Percentiles rank a stretch among this genome's conserved stretches.
phyloP scores from a whole-genome alignment of 1,140 invertebrate species.

The Drosophila willistoni region DNA sequence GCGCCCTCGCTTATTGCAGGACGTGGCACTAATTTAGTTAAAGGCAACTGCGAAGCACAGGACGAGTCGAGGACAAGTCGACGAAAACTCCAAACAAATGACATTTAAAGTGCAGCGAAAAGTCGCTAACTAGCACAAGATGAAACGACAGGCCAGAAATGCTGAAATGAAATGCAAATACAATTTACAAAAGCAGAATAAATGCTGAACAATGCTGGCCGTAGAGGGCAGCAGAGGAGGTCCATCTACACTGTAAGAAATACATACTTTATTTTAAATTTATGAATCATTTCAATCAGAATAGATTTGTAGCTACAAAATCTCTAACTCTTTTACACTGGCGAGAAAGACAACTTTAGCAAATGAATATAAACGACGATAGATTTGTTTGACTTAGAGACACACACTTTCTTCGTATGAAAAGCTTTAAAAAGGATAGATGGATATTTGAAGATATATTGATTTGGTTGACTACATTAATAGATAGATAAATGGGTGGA shows the following conservation, averaged over 20 bases:
- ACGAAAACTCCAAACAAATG: conserved; percentile 69
- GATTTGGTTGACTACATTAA: no score
- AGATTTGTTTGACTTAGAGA: no score
- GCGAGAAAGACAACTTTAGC: no score
- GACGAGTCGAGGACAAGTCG: conserved; percentile 7
- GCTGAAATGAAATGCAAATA: conserved; percentile 77
- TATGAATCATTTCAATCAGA: neutral
- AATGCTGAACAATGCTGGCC: conserved; percentile 63
- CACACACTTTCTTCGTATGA: no score
- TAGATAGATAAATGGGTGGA: no score
- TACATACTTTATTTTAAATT: no score
- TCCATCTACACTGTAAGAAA: neutral
- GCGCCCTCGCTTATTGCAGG: neutral
- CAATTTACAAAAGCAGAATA: conserved; percentile 76
- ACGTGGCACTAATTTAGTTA: conserved; percentile 71
- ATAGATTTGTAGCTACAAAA: no score
- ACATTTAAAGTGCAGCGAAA: conserved; percentile 80
- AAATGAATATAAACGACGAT: no score
- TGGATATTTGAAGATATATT: no score
- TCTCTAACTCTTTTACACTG: no score
- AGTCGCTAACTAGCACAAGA: conserved; percentile 73
- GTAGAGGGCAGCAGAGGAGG: neutral
- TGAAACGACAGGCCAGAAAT: conserved; percentile 16
- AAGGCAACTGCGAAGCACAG: conserved; percentile 52
- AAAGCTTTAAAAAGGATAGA: no score